Evolutionary conservation across 2,113 vertebrate species (phyloP).

Genomic region (Oreochromis niloticus): DNA sequence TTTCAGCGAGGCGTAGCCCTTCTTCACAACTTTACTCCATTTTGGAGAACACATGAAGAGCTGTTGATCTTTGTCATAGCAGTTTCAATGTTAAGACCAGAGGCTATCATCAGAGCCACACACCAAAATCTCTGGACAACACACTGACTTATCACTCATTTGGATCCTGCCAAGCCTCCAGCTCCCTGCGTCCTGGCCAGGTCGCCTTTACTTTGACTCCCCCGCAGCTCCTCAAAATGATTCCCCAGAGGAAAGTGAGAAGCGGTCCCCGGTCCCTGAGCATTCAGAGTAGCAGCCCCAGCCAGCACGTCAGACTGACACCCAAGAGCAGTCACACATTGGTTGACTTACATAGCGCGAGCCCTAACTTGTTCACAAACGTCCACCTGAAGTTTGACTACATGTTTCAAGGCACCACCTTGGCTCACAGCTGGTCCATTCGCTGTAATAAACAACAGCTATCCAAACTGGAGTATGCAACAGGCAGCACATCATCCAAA

Average conservation of each 20-base stretch:
- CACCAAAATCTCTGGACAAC: neutral
- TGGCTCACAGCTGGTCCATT: neutral
- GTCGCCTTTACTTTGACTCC: neutral
- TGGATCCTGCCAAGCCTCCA: neutral
- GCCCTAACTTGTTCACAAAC: neutral
- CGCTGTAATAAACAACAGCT: fast-evolving
- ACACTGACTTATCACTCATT: neutral
- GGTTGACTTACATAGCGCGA: neutral
- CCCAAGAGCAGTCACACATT: neutral
- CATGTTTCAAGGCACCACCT: neutral
- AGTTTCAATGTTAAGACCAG: neutral
- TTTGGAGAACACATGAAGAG: neutral
- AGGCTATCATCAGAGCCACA: neutral
- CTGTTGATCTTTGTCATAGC: neutral
- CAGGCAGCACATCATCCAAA: neutral
- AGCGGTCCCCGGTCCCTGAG: neutral
- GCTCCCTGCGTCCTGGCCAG: neutral
- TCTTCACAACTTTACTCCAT: neutral
- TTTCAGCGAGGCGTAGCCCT: neutral
- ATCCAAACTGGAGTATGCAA: neutral
- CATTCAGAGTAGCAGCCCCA: neutral
- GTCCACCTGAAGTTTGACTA: neutral
- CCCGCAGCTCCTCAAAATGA: neutral
- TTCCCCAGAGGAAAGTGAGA: neutral
- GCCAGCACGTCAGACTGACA: neutral